Base-by-base conservation (phyloP, 2,797 vertebrate genomes). In the Nasua narica region DNA sequence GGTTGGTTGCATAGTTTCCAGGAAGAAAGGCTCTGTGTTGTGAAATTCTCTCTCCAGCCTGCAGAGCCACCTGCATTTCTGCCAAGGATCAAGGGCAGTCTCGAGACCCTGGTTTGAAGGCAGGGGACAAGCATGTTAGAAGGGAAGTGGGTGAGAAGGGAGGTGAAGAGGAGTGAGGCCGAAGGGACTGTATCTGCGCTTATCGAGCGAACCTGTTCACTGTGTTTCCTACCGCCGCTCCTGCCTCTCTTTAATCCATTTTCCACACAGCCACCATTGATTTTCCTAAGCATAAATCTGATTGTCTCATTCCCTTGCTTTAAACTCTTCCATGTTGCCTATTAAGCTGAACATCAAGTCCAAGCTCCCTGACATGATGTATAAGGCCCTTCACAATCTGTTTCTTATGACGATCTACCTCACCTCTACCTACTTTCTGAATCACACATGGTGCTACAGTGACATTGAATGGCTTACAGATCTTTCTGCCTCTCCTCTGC, bases 261-360 rank as follows among this genome's bases (percentile, higher is more conserved):
- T 37, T 92, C 4, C 25, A 93, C 21, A 58, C 2, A 94, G 10
- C 40, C 29, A 84, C 46, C 3, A 19, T 23, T 85, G 52, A 74
- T 90, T 56, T 96, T 93, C 50, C 18, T 70, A 74, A 95, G 84
- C 15, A 62, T 85, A 90, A 88, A 88, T 62, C 6, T 69, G 48
- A 85, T 90, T 23, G 7, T 91, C 29, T 90, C 40, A 48, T 94
- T 69, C 50, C 37, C 8, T 46, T 90, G 18, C 54, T 83, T 89
- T 87, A 94, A 96, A 87, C 18, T 29, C 35, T 90, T 91, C 52
- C 85, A 5, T 65, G 14, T 65, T 93, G 48, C 15, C 43, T 81
- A 32, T 87, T 93, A 77, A 90, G 8, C 37, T 43, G 27, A 88
- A 48, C n/a, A 52, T 83, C 16, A 81, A 74, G 58, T 94, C 19